A percentile compares a stretch with the other conserved stretches of the same genome.
phyloP scores from a whole-genome alignment of 1,140 invertebrate genomes.

The Hypsibius dujardini region DNA sequence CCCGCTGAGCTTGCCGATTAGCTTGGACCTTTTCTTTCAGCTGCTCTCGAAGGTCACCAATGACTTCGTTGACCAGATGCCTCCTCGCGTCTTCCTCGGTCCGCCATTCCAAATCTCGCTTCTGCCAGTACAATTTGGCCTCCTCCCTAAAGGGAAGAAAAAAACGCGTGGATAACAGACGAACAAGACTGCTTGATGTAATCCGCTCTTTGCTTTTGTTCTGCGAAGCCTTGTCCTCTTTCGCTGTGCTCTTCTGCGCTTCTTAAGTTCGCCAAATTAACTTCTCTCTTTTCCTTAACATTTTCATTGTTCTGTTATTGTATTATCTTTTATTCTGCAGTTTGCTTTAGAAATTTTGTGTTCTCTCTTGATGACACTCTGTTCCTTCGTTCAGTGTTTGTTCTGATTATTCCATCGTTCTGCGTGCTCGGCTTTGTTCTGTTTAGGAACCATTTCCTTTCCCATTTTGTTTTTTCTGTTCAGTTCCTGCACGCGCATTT shows the following conservation, averaged over 20 bases:
- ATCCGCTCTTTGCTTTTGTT: not conserved
- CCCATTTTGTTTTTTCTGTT: too few species aligned
- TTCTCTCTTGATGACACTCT: too few species aligned
- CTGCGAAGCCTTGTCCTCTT: not conserved
- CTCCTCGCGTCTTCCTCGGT: conserved; percentile 9
- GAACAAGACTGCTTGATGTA: not conserved
- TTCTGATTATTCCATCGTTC: too few species aligned
- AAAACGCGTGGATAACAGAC: not conserved
- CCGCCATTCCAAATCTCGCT: not conserved
- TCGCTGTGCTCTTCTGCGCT: not conserved
- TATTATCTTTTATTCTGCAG: too few species aligned
- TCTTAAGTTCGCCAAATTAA: not conserved
- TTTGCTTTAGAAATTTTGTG: too few species aligned
- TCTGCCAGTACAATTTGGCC: conserved; percentile 11
- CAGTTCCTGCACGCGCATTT: too few species aligned
- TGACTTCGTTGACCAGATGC: not conserved
- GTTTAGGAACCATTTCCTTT: too few species aligned
- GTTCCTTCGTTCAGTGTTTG: too few species aligned
- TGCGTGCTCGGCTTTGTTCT: too few species aligned
- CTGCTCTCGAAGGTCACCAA: not conserved
- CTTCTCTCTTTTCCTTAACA: too few species aligned
- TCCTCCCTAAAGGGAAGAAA: conserved; percentile 11
- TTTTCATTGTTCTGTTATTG: too few species aligned
- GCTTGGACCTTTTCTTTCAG: not conserved
- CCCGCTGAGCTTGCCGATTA: not conserved